A percentile compares a stretch with the other conserved stretches of the same genome.
Evolutionary conservation across 2,888 invertebrate genomes (phyloP).

Genomic region (Agonum fuliginosum): DNA sequence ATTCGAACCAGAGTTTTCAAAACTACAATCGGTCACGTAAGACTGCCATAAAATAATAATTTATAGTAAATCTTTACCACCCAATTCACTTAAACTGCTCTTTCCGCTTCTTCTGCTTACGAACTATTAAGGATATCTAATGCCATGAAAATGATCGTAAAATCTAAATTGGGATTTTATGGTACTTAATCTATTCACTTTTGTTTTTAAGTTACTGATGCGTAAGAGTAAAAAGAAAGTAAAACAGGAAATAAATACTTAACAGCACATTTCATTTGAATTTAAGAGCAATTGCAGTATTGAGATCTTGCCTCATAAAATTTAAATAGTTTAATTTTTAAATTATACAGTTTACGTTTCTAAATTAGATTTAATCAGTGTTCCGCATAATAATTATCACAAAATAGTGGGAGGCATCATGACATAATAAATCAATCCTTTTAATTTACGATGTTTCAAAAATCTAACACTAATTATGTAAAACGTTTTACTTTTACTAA

Average conservation of each 20-base stretch:
- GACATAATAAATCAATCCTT: background rate
- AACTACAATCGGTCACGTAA: no score
- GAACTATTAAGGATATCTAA: background rate
- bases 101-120: background rate
- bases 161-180: constrained; percentile 32
- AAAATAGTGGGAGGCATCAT: background rate
- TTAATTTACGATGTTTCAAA: background rate
- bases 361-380: background rate
- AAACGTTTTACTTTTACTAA: no score
- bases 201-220: constrained; percentile 41
- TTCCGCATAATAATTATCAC: background rate
- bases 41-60: background rate
- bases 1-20: no score
- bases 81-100: background rate
- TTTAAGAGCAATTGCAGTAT: constrained; percentile 6
- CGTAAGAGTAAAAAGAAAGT: constrained; percentile 28
- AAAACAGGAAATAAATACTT: constrained; percentile 28
- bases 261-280: constrained; percentile 3
- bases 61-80: background rate
- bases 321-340: background rate
- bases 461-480: no score
- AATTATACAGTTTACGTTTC: no score
- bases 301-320: constrained; percentile 19
- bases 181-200: constrained; percentile 27
- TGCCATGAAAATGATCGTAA: no score